Percentiles rank a stretch among this genome's conserved stretches.
phyloP scores from a whole-genome alignment of 2,888 invertebrate genomes.

The Chalcis sispes region DNA sequence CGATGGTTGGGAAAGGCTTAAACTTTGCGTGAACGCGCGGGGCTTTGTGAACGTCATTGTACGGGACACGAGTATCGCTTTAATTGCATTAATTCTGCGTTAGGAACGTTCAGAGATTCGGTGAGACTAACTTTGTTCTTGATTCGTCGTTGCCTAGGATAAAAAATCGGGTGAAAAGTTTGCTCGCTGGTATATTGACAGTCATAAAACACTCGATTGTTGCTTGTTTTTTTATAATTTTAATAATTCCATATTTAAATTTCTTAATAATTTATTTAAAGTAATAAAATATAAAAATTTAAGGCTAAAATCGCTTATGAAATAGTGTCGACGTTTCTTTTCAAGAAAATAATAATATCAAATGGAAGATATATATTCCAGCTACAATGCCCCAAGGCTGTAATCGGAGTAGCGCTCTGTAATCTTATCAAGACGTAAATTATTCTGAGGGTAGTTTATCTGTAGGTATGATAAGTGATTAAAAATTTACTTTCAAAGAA shows the following conservation, averaged over 20 bases:
- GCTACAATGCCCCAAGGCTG: conserved; percentile 11
- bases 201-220: too few relatives aligned
- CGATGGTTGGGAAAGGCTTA: neutral
- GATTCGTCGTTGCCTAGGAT: too few relatives aligned
- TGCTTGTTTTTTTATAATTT: too few relatives aligned
- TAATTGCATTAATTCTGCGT: conserved; percentile 45
- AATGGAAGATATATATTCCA: neutral
- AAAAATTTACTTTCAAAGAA: conserved; percentile 16
- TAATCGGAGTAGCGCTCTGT: conserved; percentile 38
- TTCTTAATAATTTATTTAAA: too few relatives aligned
- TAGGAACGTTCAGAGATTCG: neutral
- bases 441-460: conserved; percentile 13
- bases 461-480: conserved; percentile 25
- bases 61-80: conserved; percentile 17
- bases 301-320: too few relatives aligned
- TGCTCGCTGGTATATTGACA: too few relatives aligned
- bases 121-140: neutral
- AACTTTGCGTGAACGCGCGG: conserved; percentile 32
- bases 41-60: conserved; percentile 37
- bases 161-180: too few relatives aligned
- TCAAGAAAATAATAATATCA: too few relatives aligned
- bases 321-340: too few relatives aligned
- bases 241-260: too few relatives aligned
- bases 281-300: too few relatives aligned
- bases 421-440: conserved; percentile 40